These are phyloP conservation scores for Cydia strobilella DNA, from an alignment of 1,140 invertebrate species.

Conservation along the genomic window DNA sequence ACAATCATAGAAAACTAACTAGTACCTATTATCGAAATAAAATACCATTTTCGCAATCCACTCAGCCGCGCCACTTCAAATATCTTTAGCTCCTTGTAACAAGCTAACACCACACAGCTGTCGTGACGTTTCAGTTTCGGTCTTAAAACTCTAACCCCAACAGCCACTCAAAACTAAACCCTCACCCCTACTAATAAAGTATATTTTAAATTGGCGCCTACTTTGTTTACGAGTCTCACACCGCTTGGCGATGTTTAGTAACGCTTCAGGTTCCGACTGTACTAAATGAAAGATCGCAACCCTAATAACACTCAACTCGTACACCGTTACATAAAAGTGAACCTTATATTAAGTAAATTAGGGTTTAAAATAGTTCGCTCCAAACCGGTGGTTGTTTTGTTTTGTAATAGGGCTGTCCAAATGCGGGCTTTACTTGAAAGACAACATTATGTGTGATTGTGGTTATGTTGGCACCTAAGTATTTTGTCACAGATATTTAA, in stretches of 20 bases:
- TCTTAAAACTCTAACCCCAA: conserved; percentile 44
- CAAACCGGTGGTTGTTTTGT: neutral
- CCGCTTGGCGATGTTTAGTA: conserved; percentile 30
- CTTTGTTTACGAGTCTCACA: conserved; percentile 28
- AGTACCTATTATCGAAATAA: no score
- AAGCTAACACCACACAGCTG: conserved; percentile 46
- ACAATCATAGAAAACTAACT: no score
- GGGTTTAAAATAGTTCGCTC: neutral
- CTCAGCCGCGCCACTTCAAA: conserved; percentile 25
- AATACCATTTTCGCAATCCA: no score
- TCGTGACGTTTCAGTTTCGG: conserved; percentile 43
- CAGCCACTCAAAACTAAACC: neutral
- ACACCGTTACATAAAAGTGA: neutral
- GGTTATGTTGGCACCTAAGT: conserved; percentile 32
- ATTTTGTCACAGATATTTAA: conserved; percentile 30
- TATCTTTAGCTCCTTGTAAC: conserved; percentile 25
- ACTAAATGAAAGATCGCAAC: conserved; percentile 26
- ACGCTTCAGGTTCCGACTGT: conserved; percentile 31
- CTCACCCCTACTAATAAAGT: neutral
- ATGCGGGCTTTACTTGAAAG: conserved; percentile 32
- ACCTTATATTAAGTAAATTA: neutral
- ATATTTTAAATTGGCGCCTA: neutral
- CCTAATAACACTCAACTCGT: neutral
- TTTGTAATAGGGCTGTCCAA: conserved; percentile 3
- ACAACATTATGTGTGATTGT: conserved; percentile 32